Conservation (phyloP, 2,888 invertebrate genomes). For the Alloscopus bannaensis region DNA sequence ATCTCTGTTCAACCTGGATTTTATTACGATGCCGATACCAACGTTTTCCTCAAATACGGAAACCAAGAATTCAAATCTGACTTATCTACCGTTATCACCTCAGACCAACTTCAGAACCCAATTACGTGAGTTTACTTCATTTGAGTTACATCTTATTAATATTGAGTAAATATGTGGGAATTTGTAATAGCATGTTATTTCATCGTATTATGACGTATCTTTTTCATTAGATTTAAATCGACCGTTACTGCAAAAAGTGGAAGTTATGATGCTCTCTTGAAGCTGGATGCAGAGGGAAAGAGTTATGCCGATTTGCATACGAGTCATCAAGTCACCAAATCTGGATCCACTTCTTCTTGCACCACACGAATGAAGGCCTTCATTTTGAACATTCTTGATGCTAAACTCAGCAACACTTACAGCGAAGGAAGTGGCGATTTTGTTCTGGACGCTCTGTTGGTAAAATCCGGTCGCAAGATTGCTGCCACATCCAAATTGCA, state of each 20-base stretch:
- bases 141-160: background rate
- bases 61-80: conserved; percentile 61
- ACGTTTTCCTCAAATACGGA: conserved; percentile 56
- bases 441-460: conserved; percentile 63
- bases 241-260: conserved; percentile 56
- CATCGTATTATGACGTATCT: no score
- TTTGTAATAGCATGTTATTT: no score
- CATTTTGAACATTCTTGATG: conserved; percentile 65
- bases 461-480: conserved; percentile 68
- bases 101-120: conserved; percentile 62
- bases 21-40: conserved; percentile 65
- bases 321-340: conserved; percentile 45
- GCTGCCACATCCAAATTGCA: conserved; percentile 49
- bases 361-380: conserved; percentile 62
- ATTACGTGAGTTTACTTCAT: conserved; percentile 52
- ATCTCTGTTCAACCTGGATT: conserved; percentile 64
- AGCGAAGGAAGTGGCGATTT: conserved; percentile 59
- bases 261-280: conserved; percentile 53
- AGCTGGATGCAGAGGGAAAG: conserved; percentile 64
- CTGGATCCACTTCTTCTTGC: conserved; percentile 51
- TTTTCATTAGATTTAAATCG: conserved; percentile 63
- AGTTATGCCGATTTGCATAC: conserved; percentile 65
- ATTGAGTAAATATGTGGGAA: no score
- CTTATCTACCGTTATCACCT: conserved; percentile 60
- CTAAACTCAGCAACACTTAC: conserved; percentile 60